Evolutionary conservation across 2,888 invertebrate species (phyloP).

Genomic region (Pocota personata): DNA sequence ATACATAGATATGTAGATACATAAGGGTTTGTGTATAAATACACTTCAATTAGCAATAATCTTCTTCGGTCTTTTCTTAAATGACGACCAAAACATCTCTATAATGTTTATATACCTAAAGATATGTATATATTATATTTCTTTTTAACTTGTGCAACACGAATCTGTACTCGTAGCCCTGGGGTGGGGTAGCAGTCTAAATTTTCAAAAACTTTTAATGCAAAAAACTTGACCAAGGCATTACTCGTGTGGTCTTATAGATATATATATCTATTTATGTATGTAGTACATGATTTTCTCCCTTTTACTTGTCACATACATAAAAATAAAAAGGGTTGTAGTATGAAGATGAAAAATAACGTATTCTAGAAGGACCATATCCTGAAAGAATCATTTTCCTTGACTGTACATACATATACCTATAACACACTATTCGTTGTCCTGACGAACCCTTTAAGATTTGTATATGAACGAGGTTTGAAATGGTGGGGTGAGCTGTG

Average conservation of each 20-base stretch:
- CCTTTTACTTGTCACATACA: neutral
- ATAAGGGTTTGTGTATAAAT: too few relatives aligned
- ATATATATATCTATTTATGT: neutral
- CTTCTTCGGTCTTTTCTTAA: neutral
- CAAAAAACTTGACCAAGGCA: neutral
- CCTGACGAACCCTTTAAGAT: neutral
- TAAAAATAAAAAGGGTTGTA: neutral
- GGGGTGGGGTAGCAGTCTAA: neutral
- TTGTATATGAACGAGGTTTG: neutral
- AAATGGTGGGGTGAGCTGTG: neutral
- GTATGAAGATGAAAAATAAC: constrained; percentile 7
- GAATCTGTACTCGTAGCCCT: neutral
- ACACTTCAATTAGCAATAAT: neutral
- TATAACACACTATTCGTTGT: too few relatives aligned
- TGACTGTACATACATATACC: neutral
- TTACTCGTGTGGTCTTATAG: neutral
- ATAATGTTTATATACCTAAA: too few relatives aligned
- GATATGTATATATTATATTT: neutral
- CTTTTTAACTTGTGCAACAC: neutral
- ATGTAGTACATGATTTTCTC: neutral
- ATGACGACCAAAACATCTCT: neutral
- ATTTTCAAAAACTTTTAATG: neutral
- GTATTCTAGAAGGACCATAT: neutral
- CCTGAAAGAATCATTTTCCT: constrained; percentile 1
- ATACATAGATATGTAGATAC: too few relatives aligned